Base-by-base conservation (phyloP, 2,888 invertebrate species). In the Parapristionchus giblindavisi region DNA sequence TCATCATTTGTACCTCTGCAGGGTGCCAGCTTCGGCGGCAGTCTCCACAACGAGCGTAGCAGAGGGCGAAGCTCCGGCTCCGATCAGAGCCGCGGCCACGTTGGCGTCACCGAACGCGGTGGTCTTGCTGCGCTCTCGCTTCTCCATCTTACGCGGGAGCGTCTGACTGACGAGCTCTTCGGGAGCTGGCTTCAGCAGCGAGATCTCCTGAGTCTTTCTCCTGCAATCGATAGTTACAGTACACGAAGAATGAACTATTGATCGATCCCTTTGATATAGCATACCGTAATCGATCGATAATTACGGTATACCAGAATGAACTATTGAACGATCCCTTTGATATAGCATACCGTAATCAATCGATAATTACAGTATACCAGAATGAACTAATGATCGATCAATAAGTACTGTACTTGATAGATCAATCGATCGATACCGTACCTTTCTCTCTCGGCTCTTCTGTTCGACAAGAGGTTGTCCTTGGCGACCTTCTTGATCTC, bases 401-500 rank as follows among this genome's bases (percentile, higher is more conserved):
- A n/a, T n/a, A n/a, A n/a, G n/a, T n/a, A n/a, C n/a, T n/a, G n/a
- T n/a, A n/a, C n/a, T n/a, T n/a, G 17, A 43, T 43, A 43, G 17
- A 43, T 14, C 17, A 8, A 52, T 52, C n/a, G 52, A 21, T 52
- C 52, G n/a, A n/a, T 52, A 27, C 58, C 54, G 6, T 61, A 66
- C 78, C 92, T 90, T 85, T 92, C 93, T 81, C 94, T 93, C 80
- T 94, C 92, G 24, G 93, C 91, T 72, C 94, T 90, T 79, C 95
- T 91, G 87, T 94, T 93, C 79, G 86, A 84, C 70, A 94, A 92
- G 79, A 98, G 93, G 78, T 96, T 91, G 87, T 94, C 93, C 85
- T 96, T 93, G 90, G 98, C 97, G 73, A 93, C 91, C 79, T 93
- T 92, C 88, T 94, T 93, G 78, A 94, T 91, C 94, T 63, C 94